A percentile compares a stretch with the other conserved stretches of the same genome.
These are phyloP conservation scores for Sialis fuliginosa DNA, from an alignment of 2,888 invertebrate genomes.

Conservation along the genomic window DNA sequence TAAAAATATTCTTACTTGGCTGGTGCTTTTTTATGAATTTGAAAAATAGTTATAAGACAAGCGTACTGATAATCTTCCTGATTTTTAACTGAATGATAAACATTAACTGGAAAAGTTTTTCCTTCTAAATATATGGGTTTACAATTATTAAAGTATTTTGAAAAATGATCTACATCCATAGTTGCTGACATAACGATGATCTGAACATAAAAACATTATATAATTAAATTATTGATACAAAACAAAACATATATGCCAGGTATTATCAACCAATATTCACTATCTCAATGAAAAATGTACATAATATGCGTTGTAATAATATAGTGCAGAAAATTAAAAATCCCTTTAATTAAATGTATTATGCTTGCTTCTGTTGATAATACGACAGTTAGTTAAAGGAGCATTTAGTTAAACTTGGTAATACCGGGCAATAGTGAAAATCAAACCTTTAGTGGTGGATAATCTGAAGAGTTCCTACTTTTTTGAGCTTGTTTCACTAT, in stretches of 20 bases:
- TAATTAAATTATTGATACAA: not conserved
- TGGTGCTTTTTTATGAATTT: slow-evolving; percentile 69
- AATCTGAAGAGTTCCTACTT: slow-evolving; percentile 40
- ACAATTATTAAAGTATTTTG: slow-evolving; percentile 71
- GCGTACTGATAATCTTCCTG: slow-evolving; percentile 75
- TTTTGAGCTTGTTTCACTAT: slow-evolving; percentile 78
- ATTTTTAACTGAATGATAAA: slow-evolving; percentile 49
- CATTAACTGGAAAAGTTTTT: slow-evolving; percentile 62
- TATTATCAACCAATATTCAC: no score
- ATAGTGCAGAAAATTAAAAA: no score
- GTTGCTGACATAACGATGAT: slow-evolving; percentile 88
- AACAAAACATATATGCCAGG: no score
- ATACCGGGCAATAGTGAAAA: no score
- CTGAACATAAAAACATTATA: slow-evolving; percentile 25
- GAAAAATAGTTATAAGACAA: slow-evolving; percentile 71
- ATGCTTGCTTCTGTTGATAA: no score
- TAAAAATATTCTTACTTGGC: slow-evolving; percentile 41
- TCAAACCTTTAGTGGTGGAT: slow-evolving; percentile 44
- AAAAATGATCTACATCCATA: slow-evolving; percentile 90
- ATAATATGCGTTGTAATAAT: no score
- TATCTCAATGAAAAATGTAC: no score
- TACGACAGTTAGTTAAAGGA: no score
- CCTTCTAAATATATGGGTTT: slow-evolving; percentile 83
- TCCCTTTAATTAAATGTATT: no score
- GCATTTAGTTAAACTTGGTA: no score